These are phyloP conservation scores for Dasypogon diadema DNA, from an alignment of 2,888 invertebrate species.

Conservation along the genomic window DNA sequence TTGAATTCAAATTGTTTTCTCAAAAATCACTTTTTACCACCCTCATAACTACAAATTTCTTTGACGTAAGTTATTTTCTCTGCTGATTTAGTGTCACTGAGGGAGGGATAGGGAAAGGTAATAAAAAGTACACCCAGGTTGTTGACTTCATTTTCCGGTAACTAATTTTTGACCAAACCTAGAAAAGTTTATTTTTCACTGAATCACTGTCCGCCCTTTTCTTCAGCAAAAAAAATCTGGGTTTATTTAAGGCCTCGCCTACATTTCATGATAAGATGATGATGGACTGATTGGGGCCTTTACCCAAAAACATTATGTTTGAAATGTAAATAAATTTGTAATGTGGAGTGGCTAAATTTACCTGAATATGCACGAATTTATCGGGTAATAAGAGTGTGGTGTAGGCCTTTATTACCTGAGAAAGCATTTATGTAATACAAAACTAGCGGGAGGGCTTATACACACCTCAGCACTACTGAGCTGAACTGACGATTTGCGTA, in stretches of 20 bases:
- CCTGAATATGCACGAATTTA: too few relatives aligned
- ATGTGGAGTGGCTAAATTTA: too few relatives aligned
- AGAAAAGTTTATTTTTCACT: conserved; percentile 19
- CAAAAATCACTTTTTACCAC: too few relatives aligned
- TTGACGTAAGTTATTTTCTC: too few relatives aligned
- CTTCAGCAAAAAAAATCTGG: conserved; percentile 8
- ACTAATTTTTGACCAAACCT: conserved; percentile 28
- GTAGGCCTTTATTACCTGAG: too few relatives aligned
- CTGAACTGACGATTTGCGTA: too few relatives aligned
- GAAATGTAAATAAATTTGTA: conserved; percentile 21
- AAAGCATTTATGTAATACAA: too few relatives aligned
- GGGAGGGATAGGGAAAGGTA: background rate
- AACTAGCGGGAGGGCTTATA: too few relatives aligned
- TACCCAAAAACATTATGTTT: background rate
- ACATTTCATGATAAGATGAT: conserved; percentile 19
- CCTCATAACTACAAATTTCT: too few relatives aligned
- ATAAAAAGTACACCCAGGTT: conserved; percentile 33
- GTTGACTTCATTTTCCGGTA: conserved; percentile 12
- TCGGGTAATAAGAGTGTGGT: too few relatives aligned
- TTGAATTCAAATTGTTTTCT: conserved; percentile 10
- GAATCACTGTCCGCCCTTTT: conserved; percentile 29
- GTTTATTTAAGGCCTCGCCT: conserved; percentile 39
- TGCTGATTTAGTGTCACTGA: conserved; percentile 11
- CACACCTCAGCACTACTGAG: too few relatives aligned
- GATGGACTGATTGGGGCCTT: conserved; percentile 8